Evolutionary conservation across 1,140 invertebrate genomes (phyloP), one percentile per base, ranked within the genome.

Genomic region (Plodia interpunctella): DNA sequence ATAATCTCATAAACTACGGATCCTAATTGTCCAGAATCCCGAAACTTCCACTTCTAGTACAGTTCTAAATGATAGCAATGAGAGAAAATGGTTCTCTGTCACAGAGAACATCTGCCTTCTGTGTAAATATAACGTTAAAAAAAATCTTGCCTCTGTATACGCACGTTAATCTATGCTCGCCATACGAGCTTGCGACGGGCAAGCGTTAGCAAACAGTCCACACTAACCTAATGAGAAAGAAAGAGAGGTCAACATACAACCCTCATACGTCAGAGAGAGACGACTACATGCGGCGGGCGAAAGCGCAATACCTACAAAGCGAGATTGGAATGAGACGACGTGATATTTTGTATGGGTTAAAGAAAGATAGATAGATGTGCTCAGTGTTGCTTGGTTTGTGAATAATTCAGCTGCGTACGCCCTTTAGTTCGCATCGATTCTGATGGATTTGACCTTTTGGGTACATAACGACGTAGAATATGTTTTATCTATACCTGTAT

Each of bases 391-490:
- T 69, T 66, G 69, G 74, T 69, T 76, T 57, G 62, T 86, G 82
- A 81, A 87, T 87, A 82, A 84, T 87, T 87, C 77, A 87, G 66
- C 53, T 55, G 60, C 80, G 76, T 70, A 72, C 78, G 79, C 78
- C 79, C 80, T 83, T 84, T 87, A 55, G 81, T 53, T 20, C 51
- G 19, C 19, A 21, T 53, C 21, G 51, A 53, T 53, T 53, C 51
- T 25, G 21, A 25, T 18, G 13, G 21, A 53, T 53, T 53, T 21
- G 51, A 25, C 20, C 20, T 53, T 21, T 53, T 25, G 21, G 13
- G 19, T 25, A 21, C 13, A 53, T 53, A 25, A 20, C 10, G 18
- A 21, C 15, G 18, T 53, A 20, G 19, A 21, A 20, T 52, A 25
- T 13, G 10, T 25, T 3, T 5, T 25, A 25, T 13, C 2, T 44